Evolutionary conservation across 2,888 invertebrate genomes (phyloP).

Genomic region (Lasioglossum villosulum): DNA sequence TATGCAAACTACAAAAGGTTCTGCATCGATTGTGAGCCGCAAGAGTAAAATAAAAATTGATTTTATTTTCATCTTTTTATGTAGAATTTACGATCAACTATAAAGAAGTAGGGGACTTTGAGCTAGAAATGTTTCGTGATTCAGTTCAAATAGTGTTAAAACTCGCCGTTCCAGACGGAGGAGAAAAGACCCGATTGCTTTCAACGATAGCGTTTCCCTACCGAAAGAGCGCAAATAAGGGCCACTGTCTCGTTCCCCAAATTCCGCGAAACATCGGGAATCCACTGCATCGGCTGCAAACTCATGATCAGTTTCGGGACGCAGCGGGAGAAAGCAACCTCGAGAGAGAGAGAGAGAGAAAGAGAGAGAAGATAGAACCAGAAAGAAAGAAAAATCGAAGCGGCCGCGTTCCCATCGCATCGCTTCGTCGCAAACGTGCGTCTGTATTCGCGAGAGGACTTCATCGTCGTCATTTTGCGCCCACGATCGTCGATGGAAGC

Average conservation of each 20-base stretch:
- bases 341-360: not conserved
- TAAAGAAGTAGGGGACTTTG: too few species aligned
- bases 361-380: not conserved
- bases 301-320: not conserved
- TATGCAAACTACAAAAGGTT: too few species aligned
- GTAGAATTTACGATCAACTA: too few species aligned
- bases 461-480: constrained; percentile 14
- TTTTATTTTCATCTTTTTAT: too few species aligned
- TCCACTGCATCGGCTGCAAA: not conserved
- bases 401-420: not conserved
- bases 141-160: not conserved
- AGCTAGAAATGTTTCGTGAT: too few species aligned
- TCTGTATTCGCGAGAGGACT: constrained; percentile 2
- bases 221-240: not conserved
- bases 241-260: not conserved
- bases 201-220: not conserved
- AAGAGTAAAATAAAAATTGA: too few species aligned
- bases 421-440: not conserved
- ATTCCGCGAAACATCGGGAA: not conserved
- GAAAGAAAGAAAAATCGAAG: not conserved
- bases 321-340: not conserved
- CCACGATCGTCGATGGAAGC: not conserved
- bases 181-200: not conserved
- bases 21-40: too few species aligned
- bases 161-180: not conserved